Evolutionary conservation across 2,888 invertebrate species (phyloP), one percentile per base, ranked within the genome.

Genomic region (Drosophila paramelanica): DNA sequence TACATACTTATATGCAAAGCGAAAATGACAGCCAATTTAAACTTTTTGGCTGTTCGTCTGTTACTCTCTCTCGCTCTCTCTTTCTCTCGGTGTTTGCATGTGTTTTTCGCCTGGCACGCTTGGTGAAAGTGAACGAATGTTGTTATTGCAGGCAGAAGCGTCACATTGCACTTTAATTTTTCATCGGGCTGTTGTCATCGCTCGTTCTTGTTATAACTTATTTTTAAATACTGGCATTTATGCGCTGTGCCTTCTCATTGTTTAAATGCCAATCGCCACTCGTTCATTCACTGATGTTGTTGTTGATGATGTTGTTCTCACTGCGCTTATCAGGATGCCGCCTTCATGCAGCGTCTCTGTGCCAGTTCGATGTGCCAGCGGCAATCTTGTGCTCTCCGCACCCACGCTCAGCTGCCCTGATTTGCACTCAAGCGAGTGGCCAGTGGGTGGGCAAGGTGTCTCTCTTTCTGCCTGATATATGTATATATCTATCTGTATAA

Each of bases 41-140:
- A 76, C 47, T 66, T 73, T 78, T 80, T 66, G 56, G 57, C 38
- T 65, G 23, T 55, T 23, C 39, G 46, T 61, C 46, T 61, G 23
- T 62, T 46, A 27, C 27, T 25, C 45, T 64, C 51, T 59, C 45
- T 51, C 45, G 8, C 11, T 25, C 14, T 20, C 36, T 25, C 14
- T 14, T 5, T 56, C 6, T 45, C 11, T 70, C 17, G 46, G 36
- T 47, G 50, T 67, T 41, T 66, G 36, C 27, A 27, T 52, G 55
- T 78, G 67, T 65, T 52, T 49, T 46, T 57, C 27, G 67, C 42
- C 62, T 56, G 61, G 75, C 60, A 59, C 68, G 71, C 71, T 67
- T 75, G 86, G 88, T 87, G 84, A 84, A 84, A 84, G 84, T 84
- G 85, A 87, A 79, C 70, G 50, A 75, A 70, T 62, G 67, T 65